Evolutionary conservation across 2,113 vertebrate genomes (phyloP).

Genomic region (Sapayoa aenigma): DNA sequence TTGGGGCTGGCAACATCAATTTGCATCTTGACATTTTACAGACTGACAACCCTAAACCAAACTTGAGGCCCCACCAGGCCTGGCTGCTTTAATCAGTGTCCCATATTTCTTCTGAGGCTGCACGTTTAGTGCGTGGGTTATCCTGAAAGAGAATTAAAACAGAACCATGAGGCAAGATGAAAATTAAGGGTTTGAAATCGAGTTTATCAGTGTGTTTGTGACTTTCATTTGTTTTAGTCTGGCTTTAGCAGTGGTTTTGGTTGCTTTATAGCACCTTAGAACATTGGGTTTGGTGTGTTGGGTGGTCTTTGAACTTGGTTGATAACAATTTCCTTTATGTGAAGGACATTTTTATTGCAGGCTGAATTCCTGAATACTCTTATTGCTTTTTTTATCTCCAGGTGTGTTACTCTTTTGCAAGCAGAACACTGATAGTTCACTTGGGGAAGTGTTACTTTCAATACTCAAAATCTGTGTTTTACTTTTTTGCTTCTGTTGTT

Average conservation of each 20-base stretch:
- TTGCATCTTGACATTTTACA: neutral
- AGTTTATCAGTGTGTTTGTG: neutral
- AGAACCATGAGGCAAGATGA: neutral
- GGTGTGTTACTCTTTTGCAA: neutral
- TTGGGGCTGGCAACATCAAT: neutral
- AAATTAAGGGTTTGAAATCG: neutral
- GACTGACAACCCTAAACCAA: neutral
- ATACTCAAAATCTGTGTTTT: neutral
- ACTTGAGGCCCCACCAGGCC: neutral
- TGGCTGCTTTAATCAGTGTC: neutral
- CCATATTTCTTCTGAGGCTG: neutral
- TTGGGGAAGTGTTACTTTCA: fast-evolving
- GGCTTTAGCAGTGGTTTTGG: neutral
- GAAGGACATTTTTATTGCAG: neutral
- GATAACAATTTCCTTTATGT: neutral
- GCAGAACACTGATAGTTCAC: neutral
- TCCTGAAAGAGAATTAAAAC: neutral
- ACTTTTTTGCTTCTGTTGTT: neutral
- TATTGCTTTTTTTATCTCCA: neutral
- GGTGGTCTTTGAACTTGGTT: neutral
- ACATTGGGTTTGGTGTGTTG: neutral
- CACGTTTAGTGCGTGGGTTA: neutral
- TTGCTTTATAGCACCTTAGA: neutral
- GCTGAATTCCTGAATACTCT: neutral
- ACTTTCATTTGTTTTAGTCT: neutral